Base-by-base conservation (phyloP, 2,888 invertebrate species). In the Mystacides longicornis region DNA sequence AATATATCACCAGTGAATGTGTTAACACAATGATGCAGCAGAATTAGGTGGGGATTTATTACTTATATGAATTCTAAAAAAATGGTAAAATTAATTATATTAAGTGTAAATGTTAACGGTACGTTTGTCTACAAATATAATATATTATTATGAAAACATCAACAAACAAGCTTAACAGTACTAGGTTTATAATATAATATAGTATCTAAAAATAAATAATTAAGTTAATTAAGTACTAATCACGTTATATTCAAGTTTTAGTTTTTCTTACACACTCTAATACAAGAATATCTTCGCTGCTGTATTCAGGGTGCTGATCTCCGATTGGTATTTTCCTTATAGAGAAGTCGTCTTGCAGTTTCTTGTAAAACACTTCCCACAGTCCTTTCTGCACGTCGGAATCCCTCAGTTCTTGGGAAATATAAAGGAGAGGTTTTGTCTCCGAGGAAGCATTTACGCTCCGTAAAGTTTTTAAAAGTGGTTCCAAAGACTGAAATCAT, bases 321-420 rank as follows among this genome's bases (percentile, higher is more conserved):
- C 75, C 71, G 61, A 72, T 67, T 42, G 83, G 80, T 55, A 87
- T 75, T 64, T 74, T 68, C 53, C 65, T 63, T 11, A 75, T 62
- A 43, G 67, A 60, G 63, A 80, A 79, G 54, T 66, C 64, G 43
- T 68, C 62, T 42, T 65, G 82, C 80, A 75, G 59, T 60, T 71
- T 72, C 49, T 72, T 68, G 67, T 69, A 70, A 64, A 77, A 77
- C 23, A 63, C 63, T 52, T 65, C 65, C 76, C 75, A 77, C 9
- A 73, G 60, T 52, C 64, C 65, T 63, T 68, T 73, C 59, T 73
- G 71, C 55, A 78, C 72, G 37, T 82, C 82, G 11, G 82, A 77
- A 61, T 84, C 81, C 64, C 87, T 73, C 62, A 85, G 68, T 70
- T 88, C 87, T 72, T 86, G 86, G 57, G 82, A 80, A 60, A 87